Conservation (phyloP, 2,888 invertebrate genomes). For the Thyatira batis region DNA sequence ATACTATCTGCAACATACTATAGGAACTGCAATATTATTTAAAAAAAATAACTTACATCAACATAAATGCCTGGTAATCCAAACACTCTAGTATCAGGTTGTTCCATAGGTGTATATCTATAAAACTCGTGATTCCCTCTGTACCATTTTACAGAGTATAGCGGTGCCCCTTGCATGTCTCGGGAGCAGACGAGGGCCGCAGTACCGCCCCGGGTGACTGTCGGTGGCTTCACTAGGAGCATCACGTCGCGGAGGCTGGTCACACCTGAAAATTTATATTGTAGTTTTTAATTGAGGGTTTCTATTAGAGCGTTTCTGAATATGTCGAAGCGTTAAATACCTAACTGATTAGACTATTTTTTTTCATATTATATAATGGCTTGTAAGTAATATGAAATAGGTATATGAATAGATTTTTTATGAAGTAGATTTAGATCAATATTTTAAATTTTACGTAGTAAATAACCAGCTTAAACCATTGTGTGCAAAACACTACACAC, state of each 20-base stretch:
- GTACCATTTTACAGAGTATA: constrained; percentile 95
- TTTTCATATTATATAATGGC: no score
- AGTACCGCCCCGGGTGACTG: constrained; percentile 86
- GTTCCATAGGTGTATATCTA: constrained; percentile 89
- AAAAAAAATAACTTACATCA: constrained; percentile 85
- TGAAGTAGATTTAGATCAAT: no score
- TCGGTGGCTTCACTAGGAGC: constrained; percentile 86
- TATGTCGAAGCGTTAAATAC: no score
- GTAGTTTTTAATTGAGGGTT: constrained; percentile 1
- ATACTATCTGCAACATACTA: no score
- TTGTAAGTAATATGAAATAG: no score
- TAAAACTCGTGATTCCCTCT: constrained; percentile 92
- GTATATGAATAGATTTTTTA: no score
- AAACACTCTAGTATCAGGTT: constrained; percentile 88
- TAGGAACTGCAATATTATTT: no score
- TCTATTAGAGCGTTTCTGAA: neutral
- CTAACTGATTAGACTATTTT: no score
- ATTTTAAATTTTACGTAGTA: no score
- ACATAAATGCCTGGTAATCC: constrained; percentile 88
- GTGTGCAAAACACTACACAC: no score
- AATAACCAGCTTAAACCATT: no score
- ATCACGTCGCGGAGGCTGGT: constrained; percentile 87
- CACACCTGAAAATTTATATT: constrained; percentile 70
- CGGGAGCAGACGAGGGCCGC: constrained; percentile 88
- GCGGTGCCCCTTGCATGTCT: constrained; percentile 88